Evolutionary conservation across 2,888 invertebrate genomes (phyloP).

Genomic region (Sarcophaga carnaria): DNA sequence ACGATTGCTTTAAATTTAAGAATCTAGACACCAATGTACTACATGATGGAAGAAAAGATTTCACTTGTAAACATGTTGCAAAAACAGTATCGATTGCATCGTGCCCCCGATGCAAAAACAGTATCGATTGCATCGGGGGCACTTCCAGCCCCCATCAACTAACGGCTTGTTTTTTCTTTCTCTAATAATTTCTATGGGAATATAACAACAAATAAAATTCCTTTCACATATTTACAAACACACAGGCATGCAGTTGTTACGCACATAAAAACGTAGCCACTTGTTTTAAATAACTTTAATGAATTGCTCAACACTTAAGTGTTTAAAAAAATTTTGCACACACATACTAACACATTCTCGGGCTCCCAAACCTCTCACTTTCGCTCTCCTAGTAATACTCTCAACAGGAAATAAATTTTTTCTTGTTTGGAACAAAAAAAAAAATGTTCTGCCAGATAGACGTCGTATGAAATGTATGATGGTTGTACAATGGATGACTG

Average conservation of each 20-base stretch:
- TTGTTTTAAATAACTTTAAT: slow-evolving; percentile 56
- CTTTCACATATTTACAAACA: slow-evolving; percentile 2
- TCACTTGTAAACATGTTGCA: no score
- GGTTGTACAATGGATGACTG: neutral
- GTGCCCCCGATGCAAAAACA: no score
- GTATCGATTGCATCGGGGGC: no score
- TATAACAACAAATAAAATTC: slow-evolving; percentile 12
- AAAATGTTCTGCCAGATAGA: neutral
- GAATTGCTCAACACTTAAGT: slow-evolving; percentile 50
- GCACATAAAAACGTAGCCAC: neutral
- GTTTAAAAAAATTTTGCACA: slow-evolving; percentile 32
- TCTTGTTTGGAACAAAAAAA: no score
- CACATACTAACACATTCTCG: neutral
- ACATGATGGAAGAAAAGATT: no score
- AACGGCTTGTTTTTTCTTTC: no score
- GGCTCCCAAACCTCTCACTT: neutral
- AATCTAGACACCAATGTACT: no score
- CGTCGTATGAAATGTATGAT: neutral
- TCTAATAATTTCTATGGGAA: neutral
- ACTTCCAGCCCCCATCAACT: no score
- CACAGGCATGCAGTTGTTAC: neutral
- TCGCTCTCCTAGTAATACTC: no score
- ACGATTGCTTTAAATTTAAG: no score
- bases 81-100: no score
- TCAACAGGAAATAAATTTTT: neutral